Evolutionary conservation across 2,888 invertebrate genomes (phyloP), one percentile per base, ranked within the genome.

Genomic region (Thymelicus sylvestris): DNA sequence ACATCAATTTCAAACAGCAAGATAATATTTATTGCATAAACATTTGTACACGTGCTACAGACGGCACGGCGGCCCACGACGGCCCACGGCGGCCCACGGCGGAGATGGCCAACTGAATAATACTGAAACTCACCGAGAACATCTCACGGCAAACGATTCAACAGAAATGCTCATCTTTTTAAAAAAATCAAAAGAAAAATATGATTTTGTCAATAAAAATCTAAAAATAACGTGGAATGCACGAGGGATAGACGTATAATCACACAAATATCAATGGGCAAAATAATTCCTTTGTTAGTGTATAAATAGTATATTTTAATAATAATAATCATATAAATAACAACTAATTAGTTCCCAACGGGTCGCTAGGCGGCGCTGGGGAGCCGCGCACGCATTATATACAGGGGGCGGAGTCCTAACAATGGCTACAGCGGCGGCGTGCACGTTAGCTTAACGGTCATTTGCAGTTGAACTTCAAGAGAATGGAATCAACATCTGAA

Each of bases 171-270:
- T 71, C 74, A 74, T 73, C 75, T 73, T 74, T 73, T 74, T 74
- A 67, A 72, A 77, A 74, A 76, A 76, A 72, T 75, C 70, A 72
- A 76, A 73, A 76, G 75, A 72, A 75, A 74, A 78, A 73, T 74
- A 74, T 67, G 75, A 74, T 77, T 74, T 70, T 74, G 75, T 77
- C 80, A 79, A 81, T 57, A 66, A 66, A 55, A 79, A 78, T 84
- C 84, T 89, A 87, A 87, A 82, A 83, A 72, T 82, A 88, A 85
- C 82, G 86, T 92, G 92, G 93, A 93, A 93, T 93, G 92, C 92
- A 91, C 88, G 85, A 86, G 88, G 89, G 82, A 80, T 79, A 82
- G 82, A 78, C 63, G 79, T 75, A 79, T 52, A 84, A 80, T 83
- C 84, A 82, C 81, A 83, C 83, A 80, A 81, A 80, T 77, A 79